phyloP scores from a whole-genome alignment of 2,797 vertebrate species.

The Rhinatrema bivittatum region DNA sequence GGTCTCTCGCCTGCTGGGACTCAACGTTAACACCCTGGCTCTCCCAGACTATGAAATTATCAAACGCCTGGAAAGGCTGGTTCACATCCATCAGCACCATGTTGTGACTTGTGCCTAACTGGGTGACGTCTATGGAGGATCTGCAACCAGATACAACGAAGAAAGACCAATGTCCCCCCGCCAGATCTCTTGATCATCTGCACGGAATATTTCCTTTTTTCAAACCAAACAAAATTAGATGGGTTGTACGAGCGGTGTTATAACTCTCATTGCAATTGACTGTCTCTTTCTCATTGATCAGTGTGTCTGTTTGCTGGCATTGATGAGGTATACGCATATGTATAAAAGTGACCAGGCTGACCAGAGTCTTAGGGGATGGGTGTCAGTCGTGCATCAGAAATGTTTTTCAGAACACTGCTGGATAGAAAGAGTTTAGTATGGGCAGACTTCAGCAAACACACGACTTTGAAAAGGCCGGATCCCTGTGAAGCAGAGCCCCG shows the following conservation, averaged over 20 bases:
- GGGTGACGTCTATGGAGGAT: background rate
- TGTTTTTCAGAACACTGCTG: no score
- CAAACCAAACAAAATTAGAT: no score
- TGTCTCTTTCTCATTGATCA: background rate
- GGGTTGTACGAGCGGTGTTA: background rate
- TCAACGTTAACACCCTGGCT: slow-evolving; percentile 46
- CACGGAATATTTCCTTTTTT: background rate
- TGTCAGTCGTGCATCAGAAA: no score
- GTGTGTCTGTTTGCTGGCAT: no score
- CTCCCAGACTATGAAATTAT: slow-evolving; percentile 78
- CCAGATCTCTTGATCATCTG: slow-evolving; percentile 3
- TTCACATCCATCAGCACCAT: slow-evolving; percentile 57
- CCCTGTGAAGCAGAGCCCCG: no score
- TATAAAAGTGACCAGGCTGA: no score
- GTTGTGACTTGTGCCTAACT: slow-evolving; percentile 45
- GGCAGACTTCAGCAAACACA: no score
- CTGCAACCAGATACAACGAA: background rate
- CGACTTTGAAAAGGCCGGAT: no score
- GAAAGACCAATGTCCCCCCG: background rate
- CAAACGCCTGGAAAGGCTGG: slow-evolving; percentile 63
- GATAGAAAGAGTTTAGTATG: no score
- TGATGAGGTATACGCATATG: no score
- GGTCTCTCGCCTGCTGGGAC: slow-evolving; percentile 68
- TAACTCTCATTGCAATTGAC: background rate
- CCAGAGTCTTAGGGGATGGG: no score